Conservation (phyloP, 2,113 vertebrate species). For the Dipodomys spectabilis region DNA sequence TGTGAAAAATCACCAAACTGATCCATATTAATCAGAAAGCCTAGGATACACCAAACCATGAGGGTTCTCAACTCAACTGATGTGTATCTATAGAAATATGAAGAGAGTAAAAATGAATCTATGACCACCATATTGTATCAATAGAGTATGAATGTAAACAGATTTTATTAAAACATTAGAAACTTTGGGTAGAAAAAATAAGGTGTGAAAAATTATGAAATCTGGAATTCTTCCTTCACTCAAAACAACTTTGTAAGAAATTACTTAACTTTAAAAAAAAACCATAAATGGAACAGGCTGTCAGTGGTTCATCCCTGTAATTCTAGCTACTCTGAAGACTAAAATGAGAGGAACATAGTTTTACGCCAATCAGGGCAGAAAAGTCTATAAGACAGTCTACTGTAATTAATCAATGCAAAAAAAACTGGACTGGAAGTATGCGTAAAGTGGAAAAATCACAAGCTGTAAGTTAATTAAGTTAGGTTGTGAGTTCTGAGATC, state of each 20-base stretch:
- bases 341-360: too few relatives aligned
- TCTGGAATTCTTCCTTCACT: neutral
- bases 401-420: too few relatives aligned
- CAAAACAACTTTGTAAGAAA: conserved; percentile 28
- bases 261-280: neutral
- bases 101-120: neutral
- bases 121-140: neutral
- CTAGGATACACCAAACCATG: neutral
- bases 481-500: too few relatives aligned
- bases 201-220: neutral
- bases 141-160: neutral
- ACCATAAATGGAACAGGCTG: too few relatives aligned
- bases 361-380: too few relatives aligned
- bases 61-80: neutral
- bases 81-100: neutral
- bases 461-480: too few relatives aligned
- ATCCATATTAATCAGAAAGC: neutral
- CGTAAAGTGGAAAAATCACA: too few relatives aligned
- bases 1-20: neutral
- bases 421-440: too few relatives aligned
- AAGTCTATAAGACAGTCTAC: too few relatives aligned
- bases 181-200: neutral
- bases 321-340: too few relatives aligned
- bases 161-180: conserved; percentile 13
- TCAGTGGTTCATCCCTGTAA: too few relatives aligned